Conservation (phyloP, 2,888 invertebrate species). For the Terebella lapidaria region DNA sequence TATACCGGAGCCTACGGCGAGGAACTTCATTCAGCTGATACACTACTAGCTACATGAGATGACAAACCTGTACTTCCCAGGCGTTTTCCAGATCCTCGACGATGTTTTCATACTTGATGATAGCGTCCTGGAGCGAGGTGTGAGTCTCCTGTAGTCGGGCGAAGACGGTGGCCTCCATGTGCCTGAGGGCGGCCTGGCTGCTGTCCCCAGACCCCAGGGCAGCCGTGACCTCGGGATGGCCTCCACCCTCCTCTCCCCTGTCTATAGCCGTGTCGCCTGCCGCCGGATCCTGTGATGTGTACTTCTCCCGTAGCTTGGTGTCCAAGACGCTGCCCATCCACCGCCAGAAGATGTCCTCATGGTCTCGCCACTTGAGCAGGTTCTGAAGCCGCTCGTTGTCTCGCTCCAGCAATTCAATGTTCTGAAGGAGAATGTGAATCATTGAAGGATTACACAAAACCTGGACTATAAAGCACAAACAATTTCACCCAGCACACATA, state of each 20-base stretch:
- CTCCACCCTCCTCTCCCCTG: background rate
- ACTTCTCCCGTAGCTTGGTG: constrained; percentile 9
- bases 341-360: constrained; percentile 47
- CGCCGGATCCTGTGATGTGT: background rate
- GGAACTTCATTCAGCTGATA: no score
- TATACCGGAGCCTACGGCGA: no score
- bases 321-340: constrained; percentile 50
- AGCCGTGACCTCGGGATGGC: no score
- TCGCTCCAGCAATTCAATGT: constrained; percentile 35
- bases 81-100: constrained; percentile 34
- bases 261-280: background rate
- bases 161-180: background rate
- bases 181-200: background rate
- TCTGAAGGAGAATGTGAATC: constrained; percentile 15
- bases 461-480: no score
- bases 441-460: no score
- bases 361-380: constrained; percentile 40
- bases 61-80: constrained; percentile 17
- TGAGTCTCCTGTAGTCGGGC: constrained; percentile 25
- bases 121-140: constrained; percentile 32
- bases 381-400: constrained; percentile 42
- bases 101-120: constrained; percentile 38
- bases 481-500: no score
- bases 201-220: background rate
- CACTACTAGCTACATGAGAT: no score